These are phyloP conservation scores for Microcebus murinus DNA, from an alignment of 2,113 vertebrate genomes.

Conservation along the genomic window DNA sequence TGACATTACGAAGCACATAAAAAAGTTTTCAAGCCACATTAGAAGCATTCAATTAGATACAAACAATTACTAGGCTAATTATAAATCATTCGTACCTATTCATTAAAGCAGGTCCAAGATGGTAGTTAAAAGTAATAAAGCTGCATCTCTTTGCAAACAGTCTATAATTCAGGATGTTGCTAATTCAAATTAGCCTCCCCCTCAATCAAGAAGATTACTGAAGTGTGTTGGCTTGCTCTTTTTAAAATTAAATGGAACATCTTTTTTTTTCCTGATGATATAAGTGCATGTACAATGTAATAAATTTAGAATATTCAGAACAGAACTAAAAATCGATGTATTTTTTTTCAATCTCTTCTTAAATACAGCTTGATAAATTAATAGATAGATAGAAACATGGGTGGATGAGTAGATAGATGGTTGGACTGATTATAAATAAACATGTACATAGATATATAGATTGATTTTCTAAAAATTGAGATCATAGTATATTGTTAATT, in stretches of 20 bases:
- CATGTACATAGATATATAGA: not conserved
- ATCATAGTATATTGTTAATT: not conserved
- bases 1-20: constrained; percentile 8
- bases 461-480: not conserved
- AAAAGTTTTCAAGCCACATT: constrained; percentile 46
- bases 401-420: not conserved
- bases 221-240: constrained; percentile 55
- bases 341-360: not conserved
- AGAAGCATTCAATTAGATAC: constrained; percentile 41
- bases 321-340: not conserved
- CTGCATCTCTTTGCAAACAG: constrained; percentile 53
- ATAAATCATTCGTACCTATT: constrained; percentile 64
- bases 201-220: constrained; percentile 54
- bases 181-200: constrained; percentile 47
- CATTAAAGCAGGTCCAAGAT: constrained; percentile 59
- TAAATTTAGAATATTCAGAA: constrained; percentile 39
- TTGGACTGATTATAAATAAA: not conserved
- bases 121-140: constrained; percentile 59
- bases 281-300: constrained; percentile 37
- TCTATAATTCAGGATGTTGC: constrained; percentile 45
- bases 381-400: not conserved
- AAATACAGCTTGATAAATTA: not conserved
- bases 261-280: constrained; percentile 14
- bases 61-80: constrained; percentile 71
- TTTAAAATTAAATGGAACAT: constrained; percentile 25